Evolutionary conservation across 2,888 invertebrate species (phyloP).

Genomic region (Ectropis crepuscularia): DNA sequence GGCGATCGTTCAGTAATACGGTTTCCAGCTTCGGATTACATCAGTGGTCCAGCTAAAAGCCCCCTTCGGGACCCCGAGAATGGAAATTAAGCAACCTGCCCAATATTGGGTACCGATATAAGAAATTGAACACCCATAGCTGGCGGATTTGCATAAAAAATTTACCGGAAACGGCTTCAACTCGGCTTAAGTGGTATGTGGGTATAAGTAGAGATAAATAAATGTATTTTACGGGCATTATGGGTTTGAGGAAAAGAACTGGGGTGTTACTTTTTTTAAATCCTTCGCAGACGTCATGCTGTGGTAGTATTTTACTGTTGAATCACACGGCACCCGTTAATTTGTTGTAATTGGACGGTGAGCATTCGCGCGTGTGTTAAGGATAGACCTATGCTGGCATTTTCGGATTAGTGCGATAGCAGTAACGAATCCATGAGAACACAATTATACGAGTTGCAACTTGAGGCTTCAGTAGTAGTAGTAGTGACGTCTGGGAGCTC

Average conservation of each 20-base stretch:
- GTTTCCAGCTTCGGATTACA: slow-evolving; percentile 35
- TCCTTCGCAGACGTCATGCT: too few relatives aligned
- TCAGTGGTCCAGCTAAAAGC: slow-evolving; percentile 41
- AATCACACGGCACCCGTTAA: too few relatives aligned
- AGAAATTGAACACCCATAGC: slow-evolving; percentile 63
- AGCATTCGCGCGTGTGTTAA: too few relatives aligned
- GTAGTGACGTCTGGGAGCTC: too few relatives aligned
- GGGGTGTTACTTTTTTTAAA: neutral
- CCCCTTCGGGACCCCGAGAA: slow-evolving; percentile 49
- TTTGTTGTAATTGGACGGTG: too few relatives aligned
- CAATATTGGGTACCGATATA: slow-evolving; percentile 56
- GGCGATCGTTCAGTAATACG: slow-evolving; percentile 21
- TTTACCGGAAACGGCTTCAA: slow-evolving; percentile 46
- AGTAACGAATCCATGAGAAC: too few relatives aligned
- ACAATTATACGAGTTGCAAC: too few relatives aligned
- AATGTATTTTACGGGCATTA: slow-evolving; percentile 33
- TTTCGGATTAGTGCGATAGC: too few relatives aligned
- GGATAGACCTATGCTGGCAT: too few relatives aligned
- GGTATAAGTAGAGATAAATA: slow-evolving; percentile 35
- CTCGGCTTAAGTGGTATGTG: slow-evolving; percentile 43
- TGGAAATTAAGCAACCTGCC: slow-evolving; percentile 64
- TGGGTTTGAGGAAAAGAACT: slow-evolving; percentile 36
- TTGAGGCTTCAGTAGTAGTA: too few relatives aligned
- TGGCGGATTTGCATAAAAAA: slow-evolving; percentile 68
- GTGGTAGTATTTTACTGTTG: too few relatives aligned